Percentiles rank a stretch among this genome's conserved stretches.
Conservation (phyloP, 2,113 vertebrate genomes). For the Callospermophilus lateralis region DNA sequence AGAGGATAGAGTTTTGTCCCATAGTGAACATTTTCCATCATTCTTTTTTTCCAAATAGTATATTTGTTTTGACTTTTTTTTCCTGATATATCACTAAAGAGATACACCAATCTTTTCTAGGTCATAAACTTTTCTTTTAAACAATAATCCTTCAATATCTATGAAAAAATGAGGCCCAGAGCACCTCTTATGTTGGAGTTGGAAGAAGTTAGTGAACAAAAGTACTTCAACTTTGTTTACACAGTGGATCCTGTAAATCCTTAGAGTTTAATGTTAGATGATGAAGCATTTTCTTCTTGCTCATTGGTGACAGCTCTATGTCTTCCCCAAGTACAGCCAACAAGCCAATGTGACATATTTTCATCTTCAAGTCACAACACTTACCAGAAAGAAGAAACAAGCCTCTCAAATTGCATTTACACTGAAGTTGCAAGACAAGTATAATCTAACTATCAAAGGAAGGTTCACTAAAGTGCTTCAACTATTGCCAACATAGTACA, state of each 20-base stretch:
- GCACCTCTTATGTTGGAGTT: slow-evolving; percentile 39
- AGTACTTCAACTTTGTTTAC: slow-evolving; percentile 74
- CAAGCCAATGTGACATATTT: slow-evolving; percentile 75
- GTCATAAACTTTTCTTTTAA: slow-evolving; percentile 21
- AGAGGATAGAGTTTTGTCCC: neutral
- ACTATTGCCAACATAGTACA: slow-evolving; percentile 52
- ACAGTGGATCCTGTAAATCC: slow-evolving; percentile 60
- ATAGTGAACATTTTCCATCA: slow-evolving; percentile 49
- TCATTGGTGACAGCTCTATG: slow-evolving; percentile 59
- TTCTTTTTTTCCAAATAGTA: neutral
- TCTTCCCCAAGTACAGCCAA: slow-evolving; percentile 72
- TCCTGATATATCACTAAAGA: slow-evolving; percentile 14
- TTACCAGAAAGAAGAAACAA: slow-evolving; percentile 79
- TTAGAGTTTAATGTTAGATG: slow-evolving; percentile 73
- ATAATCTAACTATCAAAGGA: slow-evolving; percentile 77
- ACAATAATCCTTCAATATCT: slow-evolving; percentile 40
- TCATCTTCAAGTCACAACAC: slow-evolving; percentile 80
- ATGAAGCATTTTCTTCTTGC: slow-evolving; percentile 79
- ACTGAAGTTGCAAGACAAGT: slow-evolving; percentile 67
- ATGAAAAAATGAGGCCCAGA: slow-evolving; percentile 30
- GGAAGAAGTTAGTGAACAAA: slow-evolving; percentile 65
- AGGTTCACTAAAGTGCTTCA: slow-evolving; percentile 60
- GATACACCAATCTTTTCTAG: neutral
- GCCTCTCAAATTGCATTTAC: slow-evolving; percentile 78
- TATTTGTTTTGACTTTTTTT: slow-evolving; percentile 43